phyloP scores from a whole-genome alignment of 2,113 vertebrate species.

The Rhinoderma darwinii region DNA sequence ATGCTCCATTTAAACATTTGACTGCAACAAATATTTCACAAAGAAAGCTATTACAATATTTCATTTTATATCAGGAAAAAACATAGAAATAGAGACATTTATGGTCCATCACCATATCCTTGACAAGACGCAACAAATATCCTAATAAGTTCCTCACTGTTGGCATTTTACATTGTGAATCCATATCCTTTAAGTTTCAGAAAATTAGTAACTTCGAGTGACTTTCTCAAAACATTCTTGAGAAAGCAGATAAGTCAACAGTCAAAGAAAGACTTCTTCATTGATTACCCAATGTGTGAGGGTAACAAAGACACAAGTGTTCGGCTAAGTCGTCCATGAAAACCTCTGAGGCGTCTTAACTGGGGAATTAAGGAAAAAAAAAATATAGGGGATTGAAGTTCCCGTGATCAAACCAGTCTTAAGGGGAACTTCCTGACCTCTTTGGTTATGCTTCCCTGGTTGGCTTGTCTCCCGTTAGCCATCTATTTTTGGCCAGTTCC shows the following conservation, averaged over 20 bases:
- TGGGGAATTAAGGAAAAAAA: conserved; percentile 31
- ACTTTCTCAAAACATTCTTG: conserved; percentile 20
- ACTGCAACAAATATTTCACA: background rate
- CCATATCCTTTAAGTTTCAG: background rate
- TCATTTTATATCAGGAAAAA: background rate
- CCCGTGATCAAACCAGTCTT: conserved; percentile 38
- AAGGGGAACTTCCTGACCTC: conserved; percentile 30
- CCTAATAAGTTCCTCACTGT: background rate
- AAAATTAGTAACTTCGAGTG: background rate
- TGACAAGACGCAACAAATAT: conserved; percentile 4
- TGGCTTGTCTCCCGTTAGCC: conserved; percentile 36
- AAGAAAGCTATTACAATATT: background rate
- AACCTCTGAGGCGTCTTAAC: conserved; percentile 29
- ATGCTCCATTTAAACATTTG: too few species aligned
- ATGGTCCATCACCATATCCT: background rate
- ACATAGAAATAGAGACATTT: background rate
- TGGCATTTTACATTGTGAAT: background rate
- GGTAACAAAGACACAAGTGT: conserved; percentile 47
- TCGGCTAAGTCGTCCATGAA: conserved; percentile 38
- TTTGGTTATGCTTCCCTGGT: conserved; percentile 38
- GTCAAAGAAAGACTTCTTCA: conserved; percentile 29
- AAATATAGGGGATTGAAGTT: conserved; percentile 35
- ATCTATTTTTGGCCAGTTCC: conserved; percentile 7
- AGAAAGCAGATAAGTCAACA: conserved; percentile 12
- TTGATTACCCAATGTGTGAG: conserved; percentile 18